Evolutionary conservation across 2,113 vertebrate species (phyloP).

Genomic region (Callochromis pleurospilus): DNA sequence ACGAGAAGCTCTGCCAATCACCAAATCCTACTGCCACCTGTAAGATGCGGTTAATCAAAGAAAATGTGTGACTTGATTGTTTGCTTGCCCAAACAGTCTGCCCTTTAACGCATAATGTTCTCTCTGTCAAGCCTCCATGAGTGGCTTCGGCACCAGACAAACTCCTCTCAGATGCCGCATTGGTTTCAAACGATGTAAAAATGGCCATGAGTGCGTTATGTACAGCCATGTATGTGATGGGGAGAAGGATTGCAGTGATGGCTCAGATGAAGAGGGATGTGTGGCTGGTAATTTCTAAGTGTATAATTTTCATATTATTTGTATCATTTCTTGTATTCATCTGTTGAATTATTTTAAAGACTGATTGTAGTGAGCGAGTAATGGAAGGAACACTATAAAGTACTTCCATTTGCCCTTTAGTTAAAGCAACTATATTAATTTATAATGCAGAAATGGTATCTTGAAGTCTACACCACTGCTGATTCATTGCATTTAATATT

Average conservation of each 20-base stretch:
- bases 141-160: not conserved
- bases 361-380: not conserved
- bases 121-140: slow-evolving; percentile 6
- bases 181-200: slow-evolving; percentile 63
- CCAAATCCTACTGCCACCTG: not conserved
- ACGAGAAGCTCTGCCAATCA: slow-evolving; percentile 71
- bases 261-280: slow-evolving; percentile 70
- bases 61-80: not conserved
- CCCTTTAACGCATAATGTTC: not conserved
- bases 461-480: not conserved
- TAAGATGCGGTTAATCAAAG: not conserved
- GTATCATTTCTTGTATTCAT: not conserved
- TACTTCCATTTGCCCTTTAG: not conserved
- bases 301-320: not conserved
- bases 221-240: slow-evolving; percentile 76
- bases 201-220: slow-evolving; percentile 73
- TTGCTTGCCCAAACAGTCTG: not conserved
- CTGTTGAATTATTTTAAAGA: not conserved
- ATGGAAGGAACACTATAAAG: not conserved
- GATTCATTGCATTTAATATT: not conserved
- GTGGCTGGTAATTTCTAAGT: not conserved
- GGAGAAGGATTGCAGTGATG: slow-evolving; percentile 76
- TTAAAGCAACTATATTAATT: not conserved
- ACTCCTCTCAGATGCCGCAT: slow-evolving; percentile 38
- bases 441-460: not conserved